Evolutionary conservation across 2,888 invertebrate species (phyloP), one percentile per base, ranked within the genome.

Genomic region (Drosophila austrosaltans): DNA sequence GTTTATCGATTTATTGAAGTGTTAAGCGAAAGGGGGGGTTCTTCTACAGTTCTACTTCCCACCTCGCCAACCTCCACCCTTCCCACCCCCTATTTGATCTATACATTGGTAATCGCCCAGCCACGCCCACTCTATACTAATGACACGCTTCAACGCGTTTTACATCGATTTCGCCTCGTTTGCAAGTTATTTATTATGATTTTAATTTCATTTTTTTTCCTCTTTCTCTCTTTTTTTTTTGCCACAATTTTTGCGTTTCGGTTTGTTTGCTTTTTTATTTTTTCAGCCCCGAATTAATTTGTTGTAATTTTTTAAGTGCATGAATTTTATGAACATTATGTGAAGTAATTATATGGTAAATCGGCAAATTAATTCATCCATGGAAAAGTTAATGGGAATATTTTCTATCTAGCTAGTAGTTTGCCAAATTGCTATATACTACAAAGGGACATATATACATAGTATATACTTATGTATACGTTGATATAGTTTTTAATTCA

Each of bases 1-100:
- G 73, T 79, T 88, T 88, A 84, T 84, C 88, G 88, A 88, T 88
- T 88, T 86, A 88, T 84, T 82, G 82, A 85, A 85, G 82, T 87
- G 82, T 82, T 82, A 82, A 82, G 88, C 82, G 82, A 48, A 48
- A 42, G 10, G 22, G 44, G 44, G 44, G 44, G 44, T 16, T 22
- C n/a, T 78, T 80, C 78, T 82, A 75, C 20, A 44, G 28, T 28
- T 16, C 16, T 16, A 16, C 16, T 16, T 16, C 16, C 16, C n/a
- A 65, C 48, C 58, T 65, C 60, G 36, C 56, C 61, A 20, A 28
- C 39, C 61, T 7, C 61, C 54, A 65, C 30, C 8, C 16, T 42
- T 40, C 48, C 66, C 39, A 30, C 53, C 7, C 39, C 42, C 67
- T 61, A 68, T 79, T 79, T 78, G 36, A 84, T 84, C 85, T 78